Evolutionary conservation across 2,888 invertebrate species (phyloP).

Genomic region (Campoplex capitator): DNA sequence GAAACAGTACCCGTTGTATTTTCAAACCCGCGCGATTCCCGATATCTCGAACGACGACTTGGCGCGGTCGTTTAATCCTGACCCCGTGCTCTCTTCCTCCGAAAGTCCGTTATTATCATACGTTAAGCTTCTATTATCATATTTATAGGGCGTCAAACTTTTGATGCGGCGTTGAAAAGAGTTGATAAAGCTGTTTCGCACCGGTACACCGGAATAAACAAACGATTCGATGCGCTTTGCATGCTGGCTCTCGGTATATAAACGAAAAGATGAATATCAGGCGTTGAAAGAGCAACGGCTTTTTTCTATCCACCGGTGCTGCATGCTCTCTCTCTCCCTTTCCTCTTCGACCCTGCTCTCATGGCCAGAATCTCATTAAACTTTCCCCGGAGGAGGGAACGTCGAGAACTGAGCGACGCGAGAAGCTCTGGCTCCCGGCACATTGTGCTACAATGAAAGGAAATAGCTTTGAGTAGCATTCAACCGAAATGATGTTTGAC

Average conservation of each 20-base stretch:
- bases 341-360: conserved; percentile 18
- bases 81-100: no score
- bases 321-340: background rate
- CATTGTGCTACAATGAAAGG: conserved; percentile 51
- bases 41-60: background rate
- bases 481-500: conserved; percentile 66
- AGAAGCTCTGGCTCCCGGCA: conserved; percentile 7
- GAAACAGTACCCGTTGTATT: background rate
- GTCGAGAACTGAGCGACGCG: conserved; percentile 36
- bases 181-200: background rate
- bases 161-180: background rate
- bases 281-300: background rate
- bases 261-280: conserved; percentile 1
- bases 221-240: background rate
- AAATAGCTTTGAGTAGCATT: conserved; percentile 65
- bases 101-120: background rate
- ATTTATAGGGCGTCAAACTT: background rate
- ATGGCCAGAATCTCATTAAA: conserved; percentile 69
- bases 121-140: background rate
- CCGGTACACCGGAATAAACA: background rate
- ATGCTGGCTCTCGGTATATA: background rate
- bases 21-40: background rate
- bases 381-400: conserved; percentile 57
- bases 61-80: background rate
- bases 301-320: conserved; percentile 23